Percentiles rank a stretch among this genome's conserved stretches.
These are phyloP conservation scores for Panthera leo DNA, from an alignment of 2,113 vertebrate species.

Conservation along the genomic window DNA sequence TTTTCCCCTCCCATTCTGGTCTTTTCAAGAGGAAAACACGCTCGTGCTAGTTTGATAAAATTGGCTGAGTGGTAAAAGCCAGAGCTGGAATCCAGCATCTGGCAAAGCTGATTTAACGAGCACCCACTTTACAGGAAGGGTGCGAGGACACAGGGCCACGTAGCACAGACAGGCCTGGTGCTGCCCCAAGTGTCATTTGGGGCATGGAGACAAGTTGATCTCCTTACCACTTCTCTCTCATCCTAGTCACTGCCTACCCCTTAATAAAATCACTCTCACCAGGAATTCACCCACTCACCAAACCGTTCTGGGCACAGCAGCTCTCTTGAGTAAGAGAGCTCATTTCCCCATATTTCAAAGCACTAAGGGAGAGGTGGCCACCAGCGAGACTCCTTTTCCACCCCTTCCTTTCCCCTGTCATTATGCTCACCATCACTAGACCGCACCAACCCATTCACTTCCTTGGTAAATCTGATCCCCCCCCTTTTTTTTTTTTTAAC, in stretches of 20 bases:
- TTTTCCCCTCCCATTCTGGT: background rate
- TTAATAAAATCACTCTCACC: background rate
- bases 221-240: background rate
- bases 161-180: accelerated
- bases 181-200: background rate
- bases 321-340: background rate
- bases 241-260: background rate
- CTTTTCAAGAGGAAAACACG: background rate
- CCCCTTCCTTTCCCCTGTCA: background rate
- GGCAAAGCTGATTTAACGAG: background rate
- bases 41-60: background rate
- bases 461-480: background rate
- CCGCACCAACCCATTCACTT: background rate
- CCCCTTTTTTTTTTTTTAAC: background rate
- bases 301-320: background rate
- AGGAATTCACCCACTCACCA: background rate
- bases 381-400: too few relatives aligned
- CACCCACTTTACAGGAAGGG: too few relatives aligned
- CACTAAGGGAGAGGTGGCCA: background rate
- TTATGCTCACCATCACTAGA: background rate
- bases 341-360: background rate
- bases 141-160: background rate
- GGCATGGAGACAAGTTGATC: background rate
- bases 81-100: background rate
- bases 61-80: background rate